Conservation (phyloP, 2,113 vertebrate species). For the Lycaon pictus region DNA sequence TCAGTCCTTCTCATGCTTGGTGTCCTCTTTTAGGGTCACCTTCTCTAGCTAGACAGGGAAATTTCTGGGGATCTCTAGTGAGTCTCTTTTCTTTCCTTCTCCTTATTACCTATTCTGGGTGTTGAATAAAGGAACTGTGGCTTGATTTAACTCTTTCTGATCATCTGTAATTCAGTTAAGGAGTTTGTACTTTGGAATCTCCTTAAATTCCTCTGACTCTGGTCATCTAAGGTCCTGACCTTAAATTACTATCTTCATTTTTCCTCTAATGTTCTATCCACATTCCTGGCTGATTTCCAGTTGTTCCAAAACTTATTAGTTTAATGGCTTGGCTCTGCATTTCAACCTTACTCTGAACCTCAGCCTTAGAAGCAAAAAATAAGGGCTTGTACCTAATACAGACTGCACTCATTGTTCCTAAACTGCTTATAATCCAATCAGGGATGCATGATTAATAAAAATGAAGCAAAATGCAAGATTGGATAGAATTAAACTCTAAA, state of each 20-base stretch:
- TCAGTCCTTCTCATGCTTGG: background rate
- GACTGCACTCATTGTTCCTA: background rate
- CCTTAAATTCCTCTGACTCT: background rate
- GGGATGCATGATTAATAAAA: background rate
- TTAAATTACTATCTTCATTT: slow-evolving; percentile 19
- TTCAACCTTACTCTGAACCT: slow-evolving; percentile 14
- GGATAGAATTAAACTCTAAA: slow-evolving; percentile 31
- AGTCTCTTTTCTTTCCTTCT: background rate
- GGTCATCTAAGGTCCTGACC: background rate
- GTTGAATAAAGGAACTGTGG: background rate
- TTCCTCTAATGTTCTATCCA: background rate
- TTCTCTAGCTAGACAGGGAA: background rate
- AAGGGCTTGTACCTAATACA: background rate
- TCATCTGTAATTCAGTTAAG: background rate
- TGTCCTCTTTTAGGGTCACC: background rate
- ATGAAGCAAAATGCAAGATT: slow-evolving; percentile 37
- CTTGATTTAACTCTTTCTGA: background rate
- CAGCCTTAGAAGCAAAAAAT: background rate
- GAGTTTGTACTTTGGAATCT: background rate
- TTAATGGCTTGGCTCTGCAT: background rate
- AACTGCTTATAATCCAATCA: slow-evolving; percentile 10
- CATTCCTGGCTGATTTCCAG: background rate
- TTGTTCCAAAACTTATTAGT: slow-evolving; percentile 9
- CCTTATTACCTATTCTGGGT: background rate
- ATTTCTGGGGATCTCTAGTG: background rate